These are phyloP conservation scores for Coregonus suidteri DNA, from an alignment of 2,797 vertebrate genomes.

Conservation along the genomic window DNA sequence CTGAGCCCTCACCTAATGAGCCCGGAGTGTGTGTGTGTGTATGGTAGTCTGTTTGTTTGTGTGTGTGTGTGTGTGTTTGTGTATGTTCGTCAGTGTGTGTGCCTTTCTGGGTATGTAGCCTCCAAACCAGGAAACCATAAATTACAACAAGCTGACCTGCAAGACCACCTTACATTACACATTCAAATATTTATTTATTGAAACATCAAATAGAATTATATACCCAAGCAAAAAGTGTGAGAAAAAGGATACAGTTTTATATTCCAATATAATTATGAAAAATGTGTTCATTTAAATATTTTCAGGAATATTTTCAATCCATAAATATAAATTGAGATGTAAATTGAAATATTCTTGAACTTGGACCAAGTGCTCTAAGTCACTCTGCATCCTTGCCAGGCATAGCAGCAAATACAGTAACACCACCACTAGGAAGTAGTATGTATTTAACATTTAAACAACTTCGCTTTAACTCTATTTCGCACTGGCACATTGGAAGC, in stretches of 20 bases:
- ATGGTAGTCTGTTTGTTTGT: constrained; percentile 9
- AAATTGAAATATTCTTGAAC: constrained; percentile 42
- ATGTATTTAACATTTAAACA: constrained; percentile 40
- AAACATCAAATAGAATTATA: constrained; percentile 47
- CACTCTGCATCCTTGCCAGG: constrained; percentile 61
- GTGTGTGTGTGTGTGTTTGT: not conserved
- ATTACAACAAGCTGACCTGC: constrained; percentile 45
- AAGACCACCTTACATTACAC: constrained; percentile 37
- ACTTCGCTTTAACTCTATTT: constrained; percentile 66
- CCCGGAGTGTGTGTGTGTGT: not conserved
- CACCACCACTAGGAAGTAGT: constrained; percentile 63
- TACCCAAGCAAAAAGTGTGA: constrained; percentile 24
- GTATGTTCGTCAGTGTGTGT: constrained; percentile 17
- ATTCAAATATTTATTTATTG: constrained; percentile 40
- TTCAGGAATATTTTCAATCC: constrained; percentile 20
- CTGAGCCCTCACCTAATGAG: not conserved
- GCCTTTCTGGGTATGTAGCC: constrained; percentile 25
- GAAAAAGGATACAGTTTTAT: constrained; percentile 13
- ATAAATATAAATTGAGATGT: constrained; percentile 11
- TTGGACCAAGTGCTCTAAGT: constrained; percentile 56
- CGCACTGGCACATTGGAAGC: constrained; percentile 66
- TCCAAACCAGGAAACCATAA: constrained; percentile 49
- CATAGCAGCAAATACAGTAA: constrained; percentile 56
- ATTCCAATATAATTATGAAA: constrained; percentile 18
- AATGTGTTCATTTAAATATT: constrained; percentile 21